Conservation (phyloP, 2,888 invertebrate species). For the Orthosia cruda region DNA sequence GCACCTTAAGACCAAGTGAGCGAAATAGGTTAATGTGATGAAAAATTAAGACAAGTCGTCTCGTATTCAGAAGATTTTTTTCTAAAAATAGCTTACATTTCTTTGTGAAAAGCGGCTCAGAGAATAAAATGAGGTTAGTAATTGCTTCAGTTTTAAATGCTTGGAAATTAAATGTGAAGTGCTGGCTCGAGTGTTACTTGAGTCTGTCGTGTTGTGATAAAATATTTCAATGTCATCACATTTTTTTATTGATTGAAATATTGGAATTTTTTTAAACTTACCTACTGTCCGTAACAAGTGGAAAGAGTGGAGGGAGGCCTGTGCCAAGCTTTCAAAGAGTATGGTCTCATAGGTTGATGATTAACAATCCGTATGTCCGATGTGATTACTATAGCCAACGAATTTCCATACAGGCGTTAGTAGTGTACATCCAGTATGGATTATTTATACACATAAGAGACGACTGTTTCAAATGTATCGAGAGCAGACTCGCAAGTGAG, state of each 20-base stretch:
- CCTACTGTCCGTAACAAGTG: no score
- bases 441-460: not conserved
- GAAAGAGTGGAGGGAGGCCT: no score
- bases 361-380: no score
- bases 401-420: no score
- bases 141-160: not conserved
- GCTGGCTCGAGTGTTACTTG: not conserved
- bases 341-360: no score
- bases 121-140: not conserved
- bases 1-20: not conserved
- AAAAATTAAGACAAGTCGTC: conserved; percentile 17
- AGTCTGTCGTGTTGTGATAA: not conserved
- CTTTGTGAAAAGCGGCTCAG: not conserved
- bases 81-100: conserved; percentile 21
- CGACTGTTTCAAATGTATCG: not conserved
- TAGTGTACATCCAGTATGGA: not conserved
- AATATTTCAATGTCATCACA: not conserved
- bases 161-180: conserved; percentile 15
- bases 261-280: not conserved
- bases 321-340: no score
- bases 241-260: not conserved
- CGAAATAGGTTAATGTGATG: conserved; percentile 22
- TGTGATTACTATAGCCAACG: no score
- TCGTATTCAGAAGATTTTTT: not conserved
- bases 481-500: not conserved